Conservation (phyloP, 23 tunicate genomes). For the Styela clava region DNA sequence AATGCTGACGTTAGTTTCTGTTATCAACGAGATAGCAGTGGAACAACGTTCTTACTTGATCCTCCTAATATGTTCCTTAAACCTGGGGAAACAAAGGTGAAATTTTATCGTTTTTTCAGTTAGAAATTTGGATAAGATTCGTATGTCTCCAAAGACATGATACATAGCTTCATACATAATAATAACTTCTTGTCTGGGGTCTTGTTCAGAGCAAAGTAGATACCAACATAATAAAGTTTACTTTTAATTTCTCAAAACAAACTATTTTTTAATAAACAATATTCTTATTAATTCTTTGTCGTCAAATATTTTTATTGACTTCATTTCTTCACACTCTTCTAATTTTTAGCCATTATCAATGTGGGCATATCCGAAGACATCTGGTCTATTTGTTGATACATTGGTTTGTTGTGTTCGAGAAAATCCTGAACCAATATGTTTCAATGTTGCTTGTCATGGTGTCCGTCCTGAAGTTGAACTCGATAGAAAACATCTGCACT, state of each 20-base stretch:
- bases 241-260: too few relatives aligned
- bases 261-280: too few relatives aligned
- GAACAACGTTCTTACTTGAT: slow-evolving; percentile 84
- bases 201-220: too few relatives aligned
- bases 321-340: too few relatives aligned
- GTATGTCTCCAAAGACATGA: too few relatives aligned
- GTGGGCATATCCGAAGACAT: slow-evolving; percentile 96
- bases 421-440: slow-evolving; percentile 94
- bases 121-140: neutral
- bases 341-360: slow-evolving; percentile 49
- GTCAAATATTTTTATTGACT: too few relatives aligned
- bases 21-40: slow-evolving; percentile 84
- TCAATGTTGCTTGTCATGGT: slow-evolving; percentile 90
- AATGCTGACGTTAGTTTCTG: slow-evolving; percentile 72
- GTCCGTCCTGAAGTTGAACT: slow-evolving; percentile 92
- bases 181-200: too few relatives aligned
- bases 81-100: slow-evolving; percentile 81
- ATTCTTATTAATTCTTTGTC: too few relatives aligned
- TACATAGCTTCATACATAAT: too few relatives aligned
- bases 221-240: too few relatives aligned
- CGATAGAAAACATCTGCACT: slow-evolving; percentile 81
- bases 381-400: slow-evolving; percentile 80
- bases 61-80: slow-evolving; percentile 82
- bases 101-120: too few relatives aligned
- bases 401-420: slow-evolving; percentile 89